These are phyloP conservation scores for Psilopsiagon aurifrons DNA, from an alignment of 2,113 vertebrate species.

Conservation along the genomic window DNA sequence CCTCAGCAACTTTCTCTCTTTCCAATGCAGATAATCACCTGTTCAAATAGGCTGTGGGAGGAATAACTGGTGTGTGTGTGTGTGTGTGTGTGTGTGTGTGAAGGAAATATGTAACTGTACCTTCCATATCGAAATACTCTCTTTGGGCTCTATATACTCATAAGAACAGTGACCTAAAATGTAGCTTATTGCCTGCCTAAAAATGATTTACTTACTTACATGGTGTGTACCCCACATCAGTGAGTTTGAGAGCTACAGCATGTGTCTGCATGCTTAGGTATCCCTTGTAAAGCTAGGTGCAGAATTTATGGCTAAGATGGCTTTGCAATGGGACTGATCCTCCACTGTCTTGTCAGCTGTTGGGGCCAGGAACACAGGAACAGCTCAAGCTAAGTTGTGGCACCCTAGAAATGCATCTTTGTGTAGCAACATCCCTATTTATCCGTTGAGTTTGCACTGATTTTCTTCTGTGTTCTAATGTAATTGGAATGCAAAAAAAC, in stretches of 20 bases:
- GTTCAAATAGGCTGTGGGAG: not conserved
- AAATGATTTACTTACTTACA: accelerated
- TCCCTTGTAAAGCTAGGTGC: not conserved
- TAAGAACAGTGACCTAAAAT: not conserved
- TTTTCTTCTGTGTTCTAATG: not conserved
- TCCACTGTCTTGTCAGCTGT: not conserved
- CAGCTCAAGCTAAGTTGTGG: not conserved
- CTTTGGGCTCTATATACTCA: not conserved
- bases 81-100: no score
- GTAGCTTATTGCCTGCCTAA: not conserved
- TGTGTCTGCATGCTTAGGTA: not conserved
- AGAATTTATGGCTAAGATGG: not conserved
- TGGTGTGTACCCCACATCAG: not conserved
- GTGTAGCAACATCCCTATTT: not conserved
- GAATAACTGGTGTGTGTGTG: not conserved
- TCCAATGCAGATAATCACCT: not conserved
- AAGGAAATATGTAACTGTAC: not conserved
- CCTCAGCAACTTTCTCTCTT: not conserved
- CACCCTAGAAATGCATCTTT: not conserved
- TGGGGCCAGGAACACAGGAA: not conserved
- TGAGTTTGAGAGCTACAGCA: not conserved
- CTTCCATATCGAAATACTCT: not conserved
- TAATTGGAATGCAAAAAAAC: not conserved
- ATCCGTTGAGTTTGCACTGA: not conserved
- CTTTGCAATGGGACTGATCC: not conserved